These are phyloP conservation scores for Engraulis encrasicolus DNA, from an alignment of 2,113 vertebrate genomes.

Conservation along the genomic window DNA sequence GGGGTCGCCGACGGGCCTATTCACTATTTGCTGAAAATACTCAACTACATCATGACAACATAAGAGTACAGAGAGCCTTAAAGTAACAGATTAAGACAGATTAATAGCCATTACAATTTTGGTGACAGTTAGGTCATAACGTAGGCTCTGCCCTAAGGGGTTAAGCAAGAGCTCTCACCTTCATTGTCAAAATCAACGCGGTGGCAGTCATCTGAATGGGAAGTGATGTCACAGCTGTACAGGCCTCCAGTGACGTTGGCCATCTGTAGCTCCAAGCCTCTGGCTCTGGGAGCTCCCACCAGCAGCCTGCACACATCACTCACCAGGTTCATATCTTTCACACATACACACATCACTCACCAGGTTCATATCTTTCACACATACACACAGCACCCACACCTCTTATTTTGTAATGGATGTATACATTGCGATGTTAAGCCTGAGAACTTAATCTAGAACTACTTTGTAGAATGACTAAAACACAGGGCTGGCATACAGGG, in stretches of 20 bases:
- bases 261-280: constrained; percentile 75
- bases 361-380: neutral
- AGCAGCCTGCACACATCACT: constrained; percentile 78
- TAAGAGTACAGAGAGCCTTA: no score
- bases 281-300: constrained; percentile 89
- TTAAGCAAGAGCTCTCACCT: constrained; percentile 70
- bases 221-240: constrained; percentile 85
- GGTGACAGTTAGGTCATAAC: constrained; percentile 2
- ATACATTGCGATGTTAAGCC: no score
- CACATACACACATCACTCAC: neutral
- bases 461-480: no score
- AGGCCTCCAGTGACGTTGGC: constrained; percentile 89
- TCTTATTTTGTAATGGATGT: no score
- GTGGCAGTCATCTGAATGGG: constrained; percentile 63
- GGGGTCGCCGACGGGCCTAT: no score
- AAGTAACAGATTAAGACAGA: no score
- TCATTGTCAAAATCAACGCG: constrained; percentile 86
- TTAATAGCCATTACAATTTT: no score
- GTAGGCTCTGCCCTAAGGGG: no score
- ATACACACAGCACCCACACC: neutral
- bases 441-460: no score
- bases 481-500: no score
- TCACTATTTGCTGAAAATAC: no score
- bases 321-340: neutral
- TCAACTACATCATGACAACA: no score